A percentile compares a stretch with the other conserved stretches of the same genome.
phyloP scores from a whole-genome alignment of 2,113 vertebrate genomes.

The Phalacrocorax carbo region DNA sequence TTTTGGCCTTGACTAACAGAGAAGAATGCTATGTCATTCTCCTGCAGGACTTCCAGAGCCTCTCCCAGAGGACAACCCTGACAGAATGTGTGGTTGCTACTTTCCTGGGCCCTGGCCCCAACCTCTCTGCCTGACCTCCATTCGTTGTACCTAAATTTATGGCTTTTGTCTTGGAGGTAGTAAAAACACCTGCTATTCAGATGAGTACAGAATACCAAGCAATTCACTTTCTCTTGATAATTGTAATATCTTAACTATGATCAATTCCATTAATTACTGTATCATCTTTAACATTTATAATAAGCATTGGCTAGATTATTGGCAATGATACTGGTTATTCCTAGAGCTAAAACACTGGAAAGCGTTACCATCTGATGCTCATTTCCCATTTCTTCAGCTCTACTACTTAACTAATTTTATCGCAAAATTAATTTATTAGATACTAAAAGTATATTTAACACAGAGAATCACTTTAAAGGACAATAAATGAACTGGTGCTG shows the following conservation, averaged over 20 bases:
- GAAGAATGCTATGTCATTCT: accelerated
- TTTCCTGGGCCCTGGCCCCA: background rate
- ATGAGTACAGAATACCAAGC: background rate
- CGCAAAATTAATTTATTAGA: background rate
- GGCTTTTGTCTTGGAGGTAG: background rate
- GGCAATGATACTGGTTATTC: background rate
- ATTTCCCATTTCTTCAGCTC: background rate
- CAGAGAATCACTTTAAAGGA: background rate
- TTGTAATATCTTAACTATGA: background rate
- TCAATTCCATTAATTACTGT: background rate
- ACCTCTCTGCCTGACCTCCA: accelerated
- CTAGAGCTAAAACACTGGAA: background rate
- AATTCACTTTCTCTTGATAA: background rate
- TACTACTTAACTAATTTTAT: background rate
- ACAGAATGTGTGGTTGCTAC: accelerated
- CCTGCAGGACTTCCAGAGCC: background rate
- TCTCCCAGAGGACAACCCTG: accelerated
- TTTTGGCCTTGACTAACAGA: background rate
- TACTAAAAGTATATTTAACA: background rate
- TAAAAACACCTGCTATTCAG: background rate
- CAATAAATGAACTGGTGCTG: background rate
- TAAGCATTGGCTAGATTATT: background rate
- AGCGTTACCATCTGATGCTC: background rate
- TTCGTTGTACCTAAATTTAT: background rate
- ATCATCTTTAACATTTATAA: background rate